Percentiles rank a stretch among this genome's conserved stretches.
Evolutionary conservation across 2,888 invertebrate species (phyloP).

Genomic region (Pachycephus smyrnensis): DNA sequence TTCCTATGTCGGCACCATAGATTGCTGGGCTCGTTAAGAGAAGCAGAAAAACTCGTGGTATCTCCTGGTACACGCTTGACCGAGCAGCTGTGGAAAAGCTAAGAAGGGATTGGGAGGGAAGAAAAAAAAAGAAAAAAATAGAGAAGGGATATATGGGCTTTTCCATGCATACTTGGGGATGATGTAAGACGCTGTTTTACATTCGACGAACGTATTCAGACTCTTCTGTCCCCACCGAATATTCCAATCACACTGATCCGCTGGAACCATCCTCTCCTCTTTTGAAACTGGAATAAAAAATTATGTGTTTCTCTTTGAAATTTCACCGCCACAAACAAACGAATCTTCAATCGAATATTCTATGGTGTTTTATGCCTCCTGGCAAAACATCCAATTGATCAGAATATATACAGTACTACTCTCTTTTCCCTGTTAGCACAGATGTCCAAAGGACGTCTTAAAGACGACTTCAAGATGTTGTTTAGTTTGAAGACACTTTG

Average conservation of each 20-base stretch:
- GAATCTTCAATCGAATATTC: background rate
- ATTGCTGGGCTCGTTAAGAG: background rate
- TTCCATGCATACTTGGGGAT: background rate
- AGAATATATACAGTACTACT: background rate
- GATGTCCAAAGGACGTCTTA: background rate
- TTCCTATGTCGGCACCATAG: background rate
- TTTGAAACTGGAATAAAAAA: background rate
- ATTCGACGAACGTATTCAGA: background rate
- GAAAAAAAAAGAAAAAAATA: background rate
- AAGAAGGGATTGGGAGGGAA: background rate
- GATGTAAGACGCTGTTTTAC: background rate
- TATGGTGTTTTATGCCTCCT: background rate
- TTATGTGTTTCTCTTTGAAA: background rate
- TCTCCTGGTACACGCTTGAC: background rate
- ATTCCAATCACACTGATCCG: background rate
- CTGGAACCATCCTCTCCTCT: background rate
- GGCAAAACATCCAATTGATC: background rate
- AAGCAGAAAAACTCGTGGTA: background rate
- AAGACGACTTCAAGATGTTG: background rate
- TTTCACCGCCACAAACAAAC: background rate
- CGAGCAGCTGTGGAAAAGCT: background rate
- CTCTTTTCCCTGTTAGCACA: background rate
- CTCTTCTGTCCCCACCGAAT: background rate
- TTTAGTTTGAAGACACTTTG: too few species aligned
- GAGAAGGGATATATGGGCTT: background rate